These are phyloP conservation scores for Bovichtus diacanthus DNA, from an alignment of 2,797 vertebrate species.

Conservation along the genomic window DNA sequence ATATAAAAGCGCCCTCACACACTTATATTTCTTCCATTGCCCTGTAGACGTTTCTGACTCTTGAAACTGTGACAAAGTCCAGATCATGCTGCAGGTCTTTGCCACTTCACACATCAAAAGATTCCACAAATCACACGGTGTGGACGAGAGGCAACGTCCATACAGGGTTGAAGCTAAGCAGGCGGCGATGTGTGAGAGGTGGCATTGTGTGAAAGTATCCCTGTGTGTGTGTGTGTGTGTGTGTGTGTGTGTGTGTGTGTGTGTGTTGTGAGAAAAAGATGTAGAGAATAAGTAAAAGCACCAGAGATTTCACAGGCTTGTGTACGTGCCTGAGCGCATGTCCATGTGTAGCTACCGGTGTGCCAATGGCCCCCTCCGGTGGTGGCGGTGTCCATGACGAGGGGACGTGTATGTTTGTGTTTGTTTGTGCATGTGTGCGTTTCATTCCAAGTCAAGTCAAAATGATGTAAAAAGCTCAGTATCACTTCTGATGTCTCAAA, in stretches of 20 bases:
- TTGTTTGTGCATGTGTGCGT: neutral
- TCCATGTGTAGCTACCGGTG: neutral
- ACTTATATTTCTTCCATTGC: conserved; percentile 3
- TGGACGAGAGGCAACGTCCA: conserved; percentile 31
- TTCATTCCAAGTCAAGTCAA: neutral
- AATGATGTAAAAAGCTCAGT: neutral
- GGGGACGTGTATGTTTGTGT: neutral
- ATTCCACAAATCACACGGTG: conserved; percentile 52
- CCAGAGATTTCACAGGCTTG: conserved; percentile 34
- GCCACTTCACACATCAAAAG: conserved; percentile 70
- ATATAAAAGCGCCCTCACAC: neutral
- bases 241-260: conserved; percentile 12
- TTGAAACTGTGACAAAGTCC: conserved; percentile 59
- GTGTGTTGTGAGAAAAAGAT: conserved; percentile 19
- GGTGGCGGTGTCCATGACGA: conserved; percentile 8
- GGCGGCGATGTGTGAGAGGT: conserved; percentile 33
- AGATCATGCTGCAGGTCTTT: conserved; percentile 55
- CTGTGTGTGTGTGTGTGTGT: conserved; percentile 8
- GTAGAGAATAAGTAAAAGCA: conserved; percentile 45
- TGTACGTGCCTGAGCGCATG: conserved; percentile 50
- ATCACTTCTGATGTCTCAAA: neutral
- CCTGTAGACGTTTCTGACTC: conserved; percentile 32
- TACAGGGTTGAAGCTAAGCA: conserved; percentile 51
- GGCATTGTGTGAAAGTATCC: conserved; percentile 42
- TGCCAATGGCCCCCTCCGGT: conserved; percentile 65